These are phyloP conservation scores for Ophion slaviceki DNA, from an alignment of 2,888 invertebrate species.

Conservation along the genomic window DNA sequence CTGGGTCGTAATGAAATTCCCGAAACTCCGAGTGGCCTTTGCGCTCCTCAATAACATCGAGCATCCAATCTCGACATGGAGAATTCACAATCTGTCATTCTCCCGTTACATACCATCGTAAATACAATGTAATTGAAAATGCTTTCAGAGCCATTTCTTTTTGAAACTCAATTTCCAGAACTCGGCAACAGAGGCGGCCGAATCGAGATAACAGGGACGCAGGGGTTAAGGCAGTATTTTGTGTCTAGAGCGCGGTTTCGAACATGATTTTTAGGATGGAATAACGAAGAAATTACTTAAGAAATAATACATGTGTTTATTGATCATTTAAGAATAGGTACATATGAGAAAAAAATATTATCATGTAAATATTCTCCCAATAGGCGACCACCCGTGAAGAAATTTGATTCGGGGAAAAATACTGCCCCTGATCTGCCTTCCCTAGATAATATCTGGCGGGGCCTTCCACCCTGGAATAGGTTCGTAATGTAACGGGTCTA, in stretches of 20 bases:
- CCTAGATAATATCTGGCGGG: too few relatives aligned
- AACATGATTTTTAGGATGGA: too few relatives aligned
- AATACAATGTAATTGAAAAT: conserved; percentile 52
- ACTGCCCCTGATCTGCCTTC: too few relatives aligned
- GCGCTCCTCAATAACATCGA: conserved; percentile 36
- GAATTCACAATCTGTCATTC: neutral
- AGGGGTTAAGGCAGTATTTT: neutral
- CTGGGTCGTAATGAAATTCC: conserved; percentile 48
- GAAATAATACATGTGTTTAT: too few relatives aligned
- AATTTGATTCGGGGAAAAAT: too few relatives aligned
- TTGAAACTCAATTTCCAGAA: neutral
- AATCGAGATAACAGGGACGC: neutral
- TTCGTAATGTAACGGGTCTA: too few relatives aligned
- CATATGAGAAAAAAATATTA: too few relatives aligned
- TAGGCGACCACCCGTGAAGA: too few relatives aligned
- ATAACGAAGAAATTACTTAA: too few relatives aligned
- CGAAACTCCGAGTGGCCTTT: conserved; percentile 13
- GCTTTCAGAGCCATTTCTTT: neutral
- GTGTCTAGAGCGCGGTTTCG: neutral
- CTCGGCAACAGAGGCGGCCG: neutral
- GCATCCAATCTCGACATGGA: conserved; percentile 26
- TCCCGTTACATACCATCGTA: conserved; percentile 17
- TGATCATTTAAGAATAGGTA: too few relatives aligned
- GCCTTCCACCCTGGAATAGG: too few relatives aligned
- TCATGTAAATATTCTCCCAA: too few relatives aligned